Evolutionary conservation across 1,140 invertebrate genomes (phyloP).

Genomic region (Oryzaephilus surinamensis): DNA sequence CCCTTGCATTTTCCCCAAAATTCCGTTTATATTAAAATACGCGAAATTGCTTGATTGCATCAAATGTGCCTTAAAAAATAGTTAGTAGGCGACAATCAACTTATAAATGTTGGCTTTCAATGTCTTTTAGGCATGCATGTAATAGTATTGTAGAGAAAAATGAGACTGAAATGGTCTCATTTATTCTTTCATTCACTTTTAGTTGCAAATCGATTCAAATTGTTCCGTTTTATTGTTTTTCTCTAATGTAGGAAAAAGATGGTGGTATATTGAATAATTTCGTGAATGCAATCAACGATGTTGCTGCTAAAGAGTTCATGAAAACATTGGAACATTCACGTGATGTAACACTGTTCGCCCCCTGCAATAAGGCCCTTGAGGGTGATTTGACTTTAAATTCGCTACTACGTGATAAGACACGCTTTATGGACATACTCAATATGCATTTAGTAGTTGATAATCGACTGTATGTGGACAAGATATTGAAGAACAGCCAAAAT

Average conservation of each 20-base stretch:
- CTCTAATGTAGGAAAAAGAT: conserved; percentile 44
- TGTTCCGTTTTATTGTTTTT: not conserved
- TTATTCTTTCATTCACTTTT: not conserved
- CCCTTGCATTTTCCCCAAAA: too few relatives aligned
- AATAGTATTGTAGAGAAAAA: not conserved
- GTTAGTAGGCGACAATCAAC: not conserved
- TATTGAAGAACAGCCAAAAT: conserved; percentile 55
- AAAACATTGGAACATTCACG: conserved; percentile 54
- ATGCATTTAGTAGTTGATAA: conserved; percentile 65
- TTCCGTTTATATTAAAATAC: too few relatives aligned
- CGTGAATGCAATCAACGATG: conserved; percentile 65
- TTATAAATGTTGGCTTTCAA: not conserved
- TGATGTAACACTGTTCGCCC: conserved; percentile 78
- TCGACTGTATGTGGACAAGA: conserved; percentile 61
- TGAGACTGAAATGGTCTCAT: not conserved
- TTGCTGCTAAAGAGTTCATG: conserved; percentile 61
- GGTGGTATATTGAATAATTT: conserved; percentile 74
- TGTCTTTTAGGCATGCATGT: not conserved
- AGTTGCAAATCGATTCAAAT: too few relatives aligned
- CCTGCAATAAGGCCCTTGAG: conserved; percentile 78
- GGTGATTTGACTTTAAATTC: conserved; percentile 55
- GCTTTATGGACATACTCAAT: conserved; percentile 62
- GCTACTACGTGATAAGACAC: conserved; percentile 56
- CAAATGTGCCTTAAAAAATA: not conserved
- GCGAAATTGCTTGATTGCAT: too few relatives aligned